Percentiles rank a stretch among this genome's conserved stretches.
Evolutionary conservation across 1,140 invertebrate genomes (phyloP).

Genomic region (Megalopta genalis): DNA sequence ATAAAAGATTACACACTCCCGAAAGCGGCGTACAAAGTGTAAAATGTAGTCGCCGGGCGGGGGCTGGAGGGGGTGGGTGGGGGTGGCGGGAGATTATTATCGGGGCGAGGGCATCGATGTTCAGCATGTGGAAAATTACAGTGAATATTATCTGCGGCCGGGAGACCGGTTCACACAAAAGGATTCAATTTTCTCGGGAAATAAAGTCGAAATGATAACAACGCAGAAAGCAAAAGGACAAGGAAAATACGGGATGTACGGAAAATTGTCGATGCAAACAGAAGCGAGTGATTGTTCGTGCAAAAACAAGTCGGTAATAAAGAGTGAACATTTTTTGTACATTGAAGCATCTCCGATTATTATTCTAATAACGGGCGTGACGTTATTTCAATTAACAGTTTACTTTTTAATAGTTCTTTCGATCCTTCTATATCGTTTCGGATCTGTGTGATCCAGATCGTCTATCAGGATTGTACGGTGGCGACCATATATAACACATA

Average conservation of each 20-base stretch:
- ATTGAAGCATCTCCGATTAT: too few species aligned
- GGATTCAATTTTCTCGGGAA: conserved; percentile 36
- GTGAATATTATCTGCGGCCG: conserved; percentile 25
- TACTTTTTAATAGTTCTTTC: too few species aligned
- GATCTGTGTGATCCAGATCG: too few species aligned
- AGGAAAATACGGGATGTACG: neutral
- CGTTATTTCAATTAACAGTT: too few species aligned
- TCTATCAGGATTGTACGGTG: too few species aligned
- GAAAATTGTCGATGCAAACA: too few species aligned
- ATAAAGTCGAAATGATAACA: conserved; percentile 26
- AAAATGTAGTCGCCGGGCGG: neutral
- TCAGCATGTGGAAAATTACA: conserved; percentile 38
- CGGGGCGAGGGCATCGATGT: conserved; percentile 23
- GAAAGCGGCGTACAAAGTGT: conserved; percentile 4
- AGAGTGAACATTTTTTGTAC: too few species aligned
- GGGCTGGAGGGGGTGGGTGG: neutral
- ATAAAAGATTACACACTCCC: conserved; percentile 24
- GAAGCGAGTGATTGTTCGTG: too few species aligned
- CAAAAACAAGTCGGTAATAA: too few species aligned
- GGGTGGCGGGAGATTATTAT: conserved; percentile 19
- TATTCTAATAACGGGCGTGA: too few species aligned
- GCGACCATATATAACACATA: too few species aligned
- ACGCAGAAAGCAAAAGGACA: neutral
- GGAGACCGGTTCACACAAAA: conserved; percentile 9
- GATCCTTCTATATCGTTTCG: too few species aligned